These are phyloP conservation scores for Hyles vespertilio DNA, from an alignment of 1,140 invertebrate genomes.

Conservation along the genomic window DNA sequence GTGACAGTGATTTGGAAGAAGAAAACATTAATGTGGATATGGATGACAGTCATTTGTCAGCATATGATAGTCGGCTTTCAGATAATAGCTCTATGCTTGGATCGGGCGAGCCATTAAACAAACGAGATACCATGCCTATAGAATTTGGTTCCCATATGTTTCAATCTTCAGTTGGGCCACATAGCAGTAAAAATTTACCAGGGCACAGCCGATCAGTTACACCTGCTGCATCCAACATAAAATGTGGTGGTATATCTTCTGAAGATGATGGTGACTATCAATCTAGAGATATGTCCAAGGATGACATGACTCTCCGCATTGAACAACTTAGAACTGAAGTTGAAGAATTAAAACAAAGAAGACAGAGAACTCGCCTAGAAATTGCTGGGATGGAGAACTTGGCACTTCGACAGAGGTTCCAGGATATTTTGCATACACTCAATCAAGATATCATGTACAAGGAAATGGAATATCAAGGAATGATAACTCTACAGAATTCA, in stretches of 20 bases:
- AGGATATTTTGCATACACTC: conserved; percentile 86
- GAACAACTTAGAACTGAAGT: conserved; percentile 81
- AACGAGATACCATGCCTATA: conserved; percentile 30
- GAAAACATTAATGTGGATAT: conserved; percentile 84
- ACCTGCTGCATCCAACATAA: conserved; percentile 30
- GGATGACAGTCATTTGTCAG: conserved; percentile 87
- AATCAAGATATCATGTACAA: conserved; percentile 87
- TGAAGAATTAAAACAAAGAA: conserved; percentile 81
- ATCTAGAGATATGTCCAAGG: conserved; percentile 50
- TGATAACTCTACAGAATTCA: conserved; percentile 56
- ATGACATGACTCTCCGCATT: conserved; percentile 75
- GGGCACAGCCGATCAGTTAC: conserved; percentile 25
- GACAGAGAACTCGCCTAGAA: conserved; percentile 87
- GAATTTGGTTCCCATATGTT: conserved; percentile 53
- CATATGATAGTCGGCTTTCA: conserved; percentile 84
- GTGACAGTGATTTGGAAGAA: conserved; percentile 87
- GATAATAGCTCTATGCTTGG: conserved; percentile 84
- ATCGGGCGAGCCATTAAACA: conserved; percentile 58
- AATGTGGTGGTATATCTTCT: conserved; percentile 36
- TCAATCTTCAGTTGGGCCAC: conserved; percentile 26
- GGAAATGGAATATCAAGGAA: conserved; percentile 80
- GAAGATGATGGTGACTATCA: conserved; percentile 54
- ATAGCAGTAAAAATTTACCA: conserved; percentile 23
- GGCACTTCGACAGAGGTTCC: conserved; percentile 87
- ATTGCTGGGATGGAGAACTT: conserved; percentile 91